Conservation (phyloP, 2,113 vertebrate species). For the Cygnus buccinator region DNA sequence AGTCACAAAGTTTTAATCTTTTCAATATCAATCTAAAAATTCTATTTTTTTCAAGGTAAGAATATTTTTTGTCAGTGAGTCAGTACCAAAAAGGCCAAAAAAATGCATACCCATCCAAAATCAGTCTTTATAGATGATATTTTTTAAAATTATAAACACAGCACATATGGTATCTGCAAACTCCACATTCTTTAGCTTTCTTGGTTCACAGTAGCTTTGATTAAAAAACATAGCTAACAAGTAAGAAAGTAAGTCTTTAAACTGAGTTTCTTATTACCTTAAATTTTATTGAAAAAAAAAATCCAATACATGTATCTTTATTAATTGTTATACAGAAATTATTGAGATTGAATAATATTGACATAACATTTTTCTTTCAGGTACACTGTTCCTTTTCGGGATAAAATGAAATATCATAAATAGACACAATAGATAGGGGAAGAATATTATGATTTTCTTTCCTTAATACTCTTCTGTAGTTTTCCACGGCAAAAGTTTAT, state of each 20-base stretch:
- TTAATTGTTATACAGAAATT: neutral
- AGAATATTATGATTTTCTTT: neutral
- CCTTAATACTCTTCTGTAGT: neutral
- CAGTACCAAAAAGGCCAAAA: neutral
- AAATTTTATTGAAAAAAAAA: neutral
- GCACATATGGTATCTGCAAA: slow-evolving; percentile 35
- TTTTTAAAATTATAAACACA: slow-evolving; percentile 26
- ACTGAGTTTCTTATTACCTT: neutral
- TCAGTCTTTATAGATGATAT: slow-evolving; percentile 10
- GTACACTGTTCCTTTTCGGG: neutral
- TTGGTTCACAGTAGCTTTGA: slow-evolving; percentile 32
- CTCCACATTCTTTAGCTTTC: neutral
- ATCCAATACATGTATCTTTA: neutral
- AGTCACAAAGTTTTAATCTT: neutral
- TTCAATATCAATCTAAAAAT: neutral
- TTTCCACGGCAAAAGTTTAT: neutral
- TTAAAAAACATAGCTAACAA: neutral
- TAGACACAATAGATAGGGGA: neutral
- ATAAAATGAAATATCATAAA: neutral
- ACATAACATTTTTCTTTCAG: neutral
- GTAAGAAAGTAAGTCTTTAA: slow-evolving; percentile 6
- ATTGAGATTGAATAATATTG: neutral
- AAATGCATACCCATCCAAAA: slow-evolving; percentile 56
- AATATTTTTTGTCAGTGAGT: neutral
- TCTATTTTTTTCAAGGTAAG: neutral